Base-by-base conservation (phyloP, 2,797 vertebrate species). In the Melanotaenia nigrans region DNA sequence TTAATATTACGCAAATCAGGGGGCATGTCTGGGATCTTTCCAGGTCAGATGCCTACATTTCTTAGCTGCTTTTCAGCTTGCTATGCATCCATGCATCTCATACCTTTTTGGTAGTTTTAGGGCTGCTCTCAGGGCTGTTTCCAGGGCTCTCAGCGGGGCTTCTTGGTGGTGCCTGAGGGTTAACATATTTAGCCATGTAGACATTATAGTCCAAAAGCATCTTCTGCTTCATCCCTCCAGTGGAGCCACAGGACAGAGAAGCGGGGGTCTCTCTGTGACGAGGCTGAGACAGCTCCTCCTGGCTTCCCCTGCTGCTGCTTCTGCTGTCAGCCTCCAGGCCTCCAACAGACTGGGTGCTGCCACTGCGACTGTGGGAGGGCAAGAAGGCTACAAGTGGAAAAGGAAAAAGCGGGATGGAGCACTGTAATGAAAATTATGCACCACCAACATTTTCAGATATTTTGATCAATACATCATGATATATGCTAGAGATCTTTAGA, bases 171-270 rank as follows among this genome's bases (percentile, higher is more conserved):
- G 81, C 79, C 53, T 94, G 95, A 1, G 90, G 92, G 47, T 95
- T 96, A 80, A 98, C 84, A 73, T 97, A 99, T 76, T 96, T 96
- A 55, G 97, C 96, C 97, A 99, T 99, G 79, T 98, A 99, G 85
- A 97, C 76, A 0, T 76, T 95, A 82, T 99, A 99, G 87, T 99
- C 97, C 86, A 98, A 88, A 73, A 96, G 92, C 93, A 96, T 92
- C 85, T 96, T 99, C 87, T 97, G 97, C 77, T 93, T 93, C 55
- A 94, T 35, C 0, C 86, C 92, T 68, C 90, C 91, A 38, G 89
- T 56, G 87, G 90, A 68, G 32, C 84, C 77, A 51, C 60, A 78
- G 70, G 81, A 64, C 47, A 65, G 73, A 51, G 79, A 73, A 13
- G 87, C 54, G 22, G 83, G 42, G 42, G 79, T 49, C 35, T 98